Base-by-base conservation (phyloP, 1,140 invertebrate species). In the Drosophila setifemur region DNA sequence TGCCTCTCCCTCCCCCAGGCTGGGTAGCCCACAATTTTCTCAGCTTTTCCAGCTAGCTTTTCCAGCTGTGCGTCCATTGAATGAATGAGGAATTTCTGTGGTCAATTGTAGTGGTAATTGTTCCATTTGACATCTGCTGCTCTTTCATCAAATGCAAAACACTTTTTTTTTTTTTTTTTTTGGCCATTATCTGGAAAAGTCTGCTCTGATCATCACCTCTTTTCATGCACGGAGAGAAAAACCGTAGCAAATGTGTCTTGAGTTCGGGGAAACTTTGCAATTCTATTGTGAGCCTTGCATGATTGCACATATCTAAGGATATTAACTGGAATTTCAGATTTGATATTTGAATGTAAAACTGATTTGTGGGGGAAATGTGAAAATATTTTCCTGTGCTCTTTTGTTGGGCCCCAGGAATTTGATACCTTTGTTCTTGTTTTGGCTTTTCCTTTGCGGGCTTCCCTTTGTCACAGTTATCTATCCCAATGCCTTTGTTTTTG, bases 71-170 rank as follows among this genome's bases (percentile, higher is more conserved):
- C 23, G 29, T 58, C 16, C 37, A 21, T 61, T 44, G 48, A 63
- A 63, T 44, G 48, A 63, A 63, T 64, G 60, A 64, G 57, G 60
- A 37, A 63, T 29, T 39, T 28, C 25, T 37, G 57, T 64, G 57
- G 57, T 45, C 60, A 64, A 64, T 63, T 64, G 60, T 16, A 48
- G 57, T 16, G 47, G 31, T 31, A 48, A 63, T 64, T 23, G 25
- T 11, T 23, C 6, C 31, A 16, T 26, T 61, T 64, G 55, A 2
- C 55, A 39, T 63, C 43, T 21, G 7, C 3, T 45, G 16, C 8
- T 26, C 44, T 26, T 18, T 14, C 58, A 25, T 61, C 40, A 28
- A 58, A 12, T 23, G 25, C 12, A 21, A 31, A 42, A 7, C 9
- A 11, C 1, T 61, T 61, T 37, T 63, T 47, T 3, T 1, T 61